These are phyloP conservation scores for Brienomyrus longianalis DNA, from an alignment of 2,113 vertebrate genomes.

Conservation along the genomic window DNA sequence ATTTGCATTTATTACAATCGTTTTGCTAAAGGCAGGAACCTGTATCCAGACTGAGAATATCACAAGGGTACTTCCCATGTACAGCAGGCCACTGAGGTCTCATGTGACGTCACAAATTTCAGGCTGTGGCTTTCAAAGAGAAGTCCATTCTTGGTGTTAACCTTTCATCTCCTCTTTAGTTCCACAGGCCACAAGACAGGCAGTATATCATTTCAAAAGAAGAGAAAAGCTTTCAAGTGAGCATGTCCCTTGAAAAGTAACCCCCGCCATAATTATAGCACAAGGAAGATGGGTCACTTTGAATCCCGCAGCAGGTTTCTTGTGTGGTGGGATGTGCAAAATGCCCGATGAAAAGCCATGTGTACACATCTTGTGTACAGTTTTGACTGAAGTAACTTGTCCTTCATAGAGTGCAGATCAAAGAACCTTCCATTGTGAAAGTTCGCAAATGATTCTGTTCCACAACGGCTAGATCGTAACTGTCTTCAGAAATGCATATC, in stretches of 20 bases:
- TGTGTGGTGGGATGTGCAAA: conserved; percentile 33
- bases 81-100: neutral
- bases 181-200: conserved; percentile 37
- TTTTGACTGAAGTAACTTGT: neutral
- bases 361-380: conserved; percentile 8
- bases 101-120: conserved; percentile 17
- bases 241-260: conserved; percentile 43
- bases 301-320: conserved; percentile 39
- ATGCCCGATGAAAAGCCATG: neutral
- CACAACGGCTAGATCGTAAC: neutral
- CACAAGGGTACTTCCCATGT: neutral
- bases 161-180: conserved; percentile 46
- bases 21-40: neutral
- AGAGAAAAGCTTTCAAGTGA: conserved; percentile 45
- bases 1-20: neutral
- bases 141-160: conserved; percentile 34
- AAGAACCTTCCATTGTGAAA: neutral
- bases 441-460: neutral
- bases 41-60: neutral
- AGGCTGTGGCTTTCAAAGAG: conserved; percentile 27
- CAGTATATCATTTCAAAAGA: conserved; percentile 49
- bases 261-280: conserved; percentile 49
- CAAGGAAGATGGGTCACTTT: conserved; percentile 33
- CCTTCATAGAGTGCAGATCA: conserved; percentile 4
- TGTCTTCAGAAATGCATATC: conserved; percentile 1